A percentile compares a stretch with the other conserved stretches of the same genome.
phyloP scores from a whole-genome alignment of 2,888 invertebrate species.

The Phalera bucephala region DNA sequence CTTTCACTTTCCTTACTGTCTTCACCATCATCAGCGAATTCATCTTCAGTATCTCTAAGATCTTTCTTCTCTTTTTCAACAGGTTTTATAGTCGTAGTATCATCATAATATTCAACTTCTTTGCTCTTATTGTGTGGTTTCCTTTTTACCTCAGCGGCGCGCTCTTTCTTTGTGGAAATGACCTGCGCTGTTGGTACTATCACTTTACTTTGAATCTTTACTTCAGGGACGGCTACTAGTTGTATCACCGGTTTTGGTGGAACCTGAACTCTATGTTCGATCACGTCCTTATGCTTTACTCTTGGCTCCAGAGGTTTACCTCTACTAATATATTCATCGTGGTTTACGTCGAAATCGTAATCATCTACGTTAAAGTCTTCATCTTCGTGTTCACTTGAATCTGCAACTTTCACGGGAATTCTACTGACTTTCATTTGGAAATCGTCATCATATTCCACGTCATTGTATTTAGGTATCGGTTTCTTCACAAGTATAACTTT shows the following conservation, averaged over 20 bases:
- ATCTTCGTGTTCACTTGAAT: slow-evolving; percentile 65
- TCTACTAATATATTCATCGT: slow-evolving; percentile 61
- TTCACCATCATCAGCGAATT: slow-evolving; percentile 42
- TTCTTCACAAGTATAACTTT: slow-evolving; percentile 50
- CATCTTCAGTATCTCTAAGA: slow-evolving; percentile 23
- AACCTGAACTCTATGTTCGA: neutral
- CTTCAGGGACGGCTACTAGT: slow-evolving; percentile 11
- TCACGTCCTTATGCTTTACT: slow-evolving; percentile 30
- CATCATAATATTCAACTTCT: slow-evolving; percentile 54
- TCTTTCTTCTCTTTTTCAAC: slow-evolving; percentile 24
- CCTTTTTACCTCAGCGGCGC: slow-evolving; percentile 20
- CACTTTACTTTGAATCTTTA: slow-evolving; percentile 32
- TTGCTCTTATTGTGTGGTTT: slow-evolving; percentile 34
- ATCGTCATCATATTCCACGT: slow-evolving; percentile 57
- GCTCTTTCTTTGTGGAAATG: slow-evolving; percentile 28
- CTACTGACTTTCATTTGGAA: slow-evolving; percentile 49
- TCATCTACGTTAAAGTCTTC: slow-evolving; percentile 69
- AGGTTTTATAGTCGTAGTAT: slow-evolving; percentile 31
- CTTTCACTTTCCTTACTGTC: slow-evolving; percentile 42
- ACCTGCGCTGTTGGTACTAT: slow-evolving; percentile 10
- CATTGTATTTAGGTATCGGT: slow-evolving; percentile 64
- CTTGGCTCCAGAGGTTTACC: slow-evolving; percentile 62
- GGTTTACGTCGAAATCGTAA: slow-evolving; percentile 69
- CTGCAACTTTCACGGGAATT: slow-evolving; percentile 33
- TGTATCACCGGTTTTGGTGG: slow-evolving; percentile 10